Evolutionary conservation across 2,797 vertebrate species (phyloP).

Genomic region (Acipenser transmontanus): DNA sequence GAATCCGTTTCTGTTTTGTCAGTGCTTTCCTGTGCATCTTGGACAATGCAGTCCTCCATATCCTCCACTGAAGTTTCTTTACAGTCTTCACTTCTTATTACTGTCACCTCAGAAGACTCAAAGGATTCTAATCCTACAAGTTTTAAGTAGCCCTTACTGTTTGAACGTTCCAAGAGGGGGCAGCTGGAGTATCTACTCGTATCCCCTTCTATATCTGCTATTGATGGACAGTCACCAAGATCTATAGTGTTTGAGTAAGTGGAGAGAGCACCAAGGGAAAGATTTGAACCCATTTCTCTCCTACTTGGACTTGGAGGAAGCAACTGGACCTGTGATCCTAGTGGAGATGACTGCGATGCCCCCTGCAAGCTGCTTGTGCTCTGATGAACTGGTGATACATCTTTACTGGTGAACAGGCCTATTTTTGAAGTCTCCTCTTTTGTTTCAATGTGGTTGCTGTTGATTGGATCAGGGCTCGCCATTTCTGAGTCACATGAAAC

Average conservation of each 20-base stretch:
- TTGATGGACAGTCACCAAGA: slow-evolving; percentile 47
- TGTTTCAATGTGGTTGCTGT: slow-evolving; percentile 15
- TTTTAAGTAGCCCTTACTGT: slow-evolving; percentile 90
- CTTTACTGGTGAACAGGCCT: slow-evolving; percentile 26
- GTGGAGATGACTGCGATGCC: slow-evolving; percentile 14
- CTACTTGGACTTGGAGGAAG: slow-evolving; percentile 50
- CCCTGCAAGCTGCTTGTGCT: slow-evolving; percentile 26
- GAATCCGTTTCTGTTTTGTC: slow-evolving; percentile 29
- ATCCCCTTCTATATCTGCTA: slow-evolving; percentile 51
- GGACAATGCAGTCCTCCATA: slow-evolving; percentile 27
- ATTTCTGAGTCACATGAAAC: slow-evolving; percentile 22
- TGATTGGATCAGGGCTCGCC: slow-evolving; percentile 25
- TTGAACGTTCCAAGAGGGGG: slow-evolving; percentile 73
- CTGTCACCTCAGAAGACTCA: slow-evolving; percentile 63
- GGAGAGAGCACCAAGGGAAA: slow-evolving; percentile 58
- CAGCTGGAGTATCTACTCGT: slow-evolving; percentile 63
- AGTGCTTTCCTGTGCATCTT: slow-evolving; percentile 6
- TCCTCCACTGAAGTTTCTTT: slow-evolving; percentile 40
- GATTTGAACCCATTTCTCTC: slow-evolving; percentile 51
- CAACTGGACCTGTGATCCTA: slow-evolving; percentile 41
- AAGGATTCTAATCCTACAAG: slow-evolving; percentile 76
- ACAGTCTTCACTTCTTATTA: slow-evolving; percentile 47
- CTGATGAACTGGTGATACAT: slow-evolving; percentile 34
- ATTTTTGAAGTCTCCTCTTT: slow-evolving; percentile 30
- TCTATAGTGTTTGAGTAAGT: slow-evolving; percentile 54